These are phyloP conservation scores for Dryoscopus gambensis DNA, from an alignment of 2,113 vertebrate genomes.

Conservation along the genomic window DNA sequence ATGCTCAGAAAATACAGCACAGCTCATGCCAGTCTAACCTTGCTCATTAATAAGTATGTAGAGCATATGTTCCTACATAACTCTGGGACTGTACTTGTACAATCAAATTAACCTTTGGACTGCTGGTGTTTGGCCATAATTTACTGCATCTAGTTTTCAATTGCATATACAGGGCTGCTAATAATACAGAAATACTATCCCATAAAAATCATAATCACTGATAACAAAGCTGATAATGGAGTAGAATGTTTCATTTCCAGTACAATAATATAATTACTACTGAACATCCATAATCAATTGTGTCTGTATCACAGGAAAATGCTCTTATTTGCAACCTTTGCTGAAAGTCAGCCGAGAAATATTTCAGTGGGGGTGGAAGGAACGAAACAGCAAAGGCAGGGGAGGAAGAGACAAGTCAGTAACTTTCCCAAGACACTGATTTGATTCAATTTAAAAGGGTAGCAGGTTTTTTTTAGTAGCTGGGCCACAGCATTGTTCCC, in stretches of 20 bases:
- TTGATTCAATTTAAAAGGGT: conserved; percentile 47
- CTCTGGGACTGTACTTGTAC: background rate
- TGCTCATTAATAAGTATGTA: background rate
- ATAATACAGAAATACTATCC: background rate
- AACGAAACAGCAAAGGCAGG: background rate
- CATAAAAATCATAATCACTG: background rate
- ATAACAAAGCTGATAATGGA: background rate
- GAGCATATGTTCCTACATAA: background rate
- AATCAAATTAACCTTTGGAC: conserved; percentile 24
- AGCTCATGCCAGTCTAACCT: conserved; percentile 26
- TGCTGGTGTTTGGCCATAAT: background rate
- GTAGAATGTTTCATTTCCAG: background rate
- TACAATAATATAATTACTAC: background rate
- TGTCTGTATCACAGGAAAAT: background rate
- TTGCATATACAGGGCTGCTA: background rate
- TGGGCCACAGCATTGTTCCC: background rate
- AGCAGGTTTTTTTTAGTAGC: background rate
- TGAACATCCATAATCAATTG: background rate
- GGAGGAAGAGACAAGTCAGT: background rate
- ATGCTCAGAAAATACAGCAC: conserved; percentile 34
- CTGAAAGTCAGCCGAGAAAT: background rate
- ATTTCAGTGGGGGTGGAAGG: background rate
- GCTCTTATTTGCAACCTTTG: background rate
- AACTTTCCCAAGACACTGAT: background rate
- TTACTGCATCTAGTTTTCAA: background rate